Conservation (phyloP, 2,888 invertebrate species). For the Drosophila paracracens region DNA sequence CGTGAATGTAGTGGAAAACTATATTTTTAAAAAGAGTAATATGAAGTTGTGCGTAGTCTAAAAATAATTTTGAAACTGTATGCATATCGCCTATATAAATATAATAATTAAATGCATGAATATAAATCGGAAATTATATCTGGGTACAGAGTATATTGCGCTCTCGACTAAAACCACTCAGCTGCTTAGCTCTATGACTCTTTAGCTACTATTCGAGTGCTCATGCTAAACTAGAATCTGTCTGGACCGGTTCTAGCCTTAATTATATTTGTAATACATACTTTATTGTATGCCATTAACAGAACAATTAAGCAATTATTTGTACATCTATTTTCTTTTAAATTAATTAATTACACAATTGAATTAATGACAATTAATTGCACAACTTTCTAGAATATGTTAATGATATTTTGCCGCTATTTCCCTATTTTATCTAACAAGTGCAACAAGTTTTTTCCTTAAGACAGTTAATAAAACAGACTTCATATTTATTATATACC, state of each 20-base stretch:
- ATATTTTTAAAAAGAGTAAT: not conserved
- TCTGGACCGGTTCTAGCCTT: not conserved
- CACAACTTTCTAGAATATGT: not conserved
- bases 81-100: not conserved
- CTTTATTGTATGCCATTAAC: not conserved
- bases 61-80: not conserved
- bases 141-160: not conserved
- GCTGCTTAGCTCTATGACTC: too few relatives aligned
- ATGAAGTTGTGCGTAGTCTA: fast-evolving
- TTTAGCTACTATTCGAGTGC: too few relatives aligned
- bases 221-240: not conserved
- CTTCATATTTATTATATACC: not conserved
- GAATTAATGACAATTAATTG: not conserved
- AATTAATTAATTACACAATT: not conserved
- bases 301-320: not conserved
- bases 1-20: not conserved
- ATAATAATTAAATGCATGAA: not conserved
- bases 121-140: not conserved
- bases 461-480: conserved; percentile 4
- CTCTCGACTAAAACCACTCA: not conserved
- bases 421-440: not conserved
- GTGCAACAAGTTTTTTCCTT: conserved; percentile 20
- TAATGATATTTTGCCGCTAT: not conserved
- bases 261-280: not conserved
- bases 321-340: not conserved